These are phyloP conservation scores for Brachypterus glaber DNA, from an alignment of 2,888 invertebrate genomes.

Conservation along the genomic window DNA sequence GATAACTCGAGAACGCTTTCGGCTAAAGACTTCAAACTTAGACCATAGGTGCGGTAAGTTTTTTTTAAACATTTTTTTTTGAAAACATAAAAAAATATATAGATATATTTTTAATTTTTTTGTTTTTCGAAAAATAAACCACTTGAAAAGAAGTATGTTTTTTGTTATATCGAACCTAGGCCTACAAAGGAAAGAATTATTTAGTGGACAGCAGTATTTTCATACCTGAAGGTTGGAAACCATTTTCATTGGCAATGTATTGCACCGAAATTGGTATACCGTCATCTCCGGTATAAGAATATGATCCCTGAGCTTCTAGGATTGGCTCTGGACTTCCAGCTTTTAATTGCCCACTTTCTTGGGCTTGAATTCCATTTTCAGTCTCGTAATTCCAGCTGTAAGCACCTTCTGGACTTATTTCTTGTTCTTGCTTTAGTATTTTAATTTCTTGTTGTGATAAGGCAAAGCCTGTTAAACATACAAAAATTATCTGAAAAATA, in stretches of 20 bases:
- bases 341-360: conserved; percentile 40
- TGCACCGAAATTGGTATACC: conserved; percentile 35
- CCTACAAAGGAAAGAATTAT: too few relatives aligned
- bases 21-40: too few relatives aligned
- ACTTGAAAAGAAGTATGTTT: too few relatives aligned
- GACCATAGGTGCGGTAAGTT: too few relatives aligned
- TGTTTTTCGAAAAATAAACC: too few relatives aligned
- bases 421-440: conserved; percentile 32
- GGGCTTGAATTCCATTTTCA: conserved; percentile 43
- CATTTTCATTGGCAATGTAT: conserved; percentile 62
- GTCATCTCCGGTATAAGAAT: conserved; percentile 62
- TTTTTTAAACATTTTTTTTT: too few relatives aligned
- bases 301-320: conserved; percentile 46
- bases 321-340: conserved; percentile 26
- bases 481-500: conserved; percentile 20
- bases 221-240: conserved; percentile 56
- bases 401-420: conserved; percentile 43
- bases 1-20: too few relatives aligned
- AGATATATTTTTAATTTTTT: too few relatives aligned
- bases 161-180: too few relatives aligned
- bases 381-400: conserved; percentile 41
- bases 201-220: too few relatives aligned
- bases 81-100: too few relatives aligned
- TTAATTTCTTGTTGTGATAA: conserved; percentile 23
- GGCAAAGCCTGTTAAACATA: conserved; percentile 18